A percentile compares a stretch with the other conserved stretches of the same genome.
Conservation (phyloP, 2,888 invertebrate species). For the Eupsilia transversa region DNA sequence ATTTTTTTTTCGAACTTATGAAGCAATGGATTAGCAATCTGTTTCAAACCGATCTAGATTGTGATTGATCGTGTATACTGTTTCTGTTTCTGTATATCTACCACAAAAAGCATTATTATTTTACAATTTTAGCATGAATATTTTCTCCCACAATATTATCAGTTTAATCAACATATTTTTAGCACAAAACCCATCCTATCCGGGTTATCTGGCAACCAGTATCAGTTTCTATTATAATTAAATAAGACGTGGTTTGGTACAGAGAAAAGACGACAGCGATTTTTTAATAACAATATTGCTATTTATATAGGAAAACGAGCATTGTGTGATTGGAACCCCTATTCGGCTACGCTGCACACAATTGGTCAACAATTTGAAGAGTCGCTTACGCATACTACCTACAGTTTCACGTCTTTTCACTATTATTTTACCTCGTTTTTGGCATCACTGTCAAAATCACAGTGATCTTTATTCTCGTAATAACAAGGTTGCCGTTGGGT, state of each 20-base stretch:
- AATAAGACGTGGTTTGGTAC: constrained; percentile 52
- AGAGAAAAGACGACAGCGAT: constrained; percentile 36
- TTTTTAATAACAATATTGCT: background rate
- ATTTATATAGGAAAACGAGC: background rate
- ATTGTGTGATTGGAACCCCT: background rate
- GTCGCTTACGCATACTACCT: too few species aligned
- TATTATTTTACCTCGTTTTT: too few species aligned
- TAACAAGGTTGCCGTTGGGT: too few species aligned
- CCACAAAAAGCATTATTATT: background rate
- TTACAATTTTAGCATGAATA: background rate
- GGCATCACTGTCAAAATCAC: too few species aligned
- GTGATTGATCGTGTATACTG: too few species aligned
- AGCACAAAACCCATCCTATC: constrained; percentile 18
- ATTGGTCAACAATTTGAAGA: background rate
- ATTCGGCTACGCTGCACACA: background rate
- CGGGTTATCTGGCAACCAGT: constrained; percentile 51
- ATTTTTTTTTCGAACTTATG: too few species aligned
- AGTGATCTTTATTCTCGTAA: too few species aligned
- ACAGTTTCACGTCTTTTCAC: too few species aligned
- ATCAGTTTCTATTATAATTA: constrained; percentile 69
- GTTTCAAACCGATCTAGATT: too few species aligned
- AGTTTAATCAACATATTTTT: constrained; percentile 50
- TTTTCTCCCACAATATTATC: constrained; percentile 31
- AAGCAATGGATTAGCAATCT: too few species aligned
- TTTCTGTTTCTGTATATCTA: background rate